A percentile compares a stretch with the other conserved stretches of the same genome.
Evolutionary conservation across 1,140 invertebrate species (phyloP).

Genomic region (Mizuhopecten yessoensis): DNA sequence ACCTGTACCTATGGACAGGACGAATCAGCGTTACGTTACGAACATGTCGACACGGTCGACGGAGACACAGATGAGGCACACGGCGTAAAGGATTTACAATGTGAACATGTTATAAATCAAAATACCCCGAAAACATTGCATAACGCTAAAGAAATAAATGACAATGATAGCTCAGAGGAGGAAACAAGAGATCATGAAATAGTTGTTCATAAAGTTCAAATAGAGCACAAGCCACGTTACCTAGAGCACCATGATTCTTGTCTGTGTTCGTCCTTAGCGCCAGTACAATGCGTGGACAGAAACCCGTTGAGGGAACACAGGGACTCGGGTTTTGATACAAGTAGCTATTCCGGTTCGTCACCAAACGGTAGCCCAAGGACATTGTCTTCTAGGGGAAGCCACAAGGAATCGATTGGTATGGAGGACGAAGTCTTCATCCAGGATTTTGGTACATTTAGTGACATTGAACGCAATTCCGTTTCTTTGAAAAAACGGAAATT

Average conservation of each 20-base stretch:
- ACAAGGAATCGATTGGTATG: constrained; percentile 10
- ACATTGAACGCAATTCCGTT: neutral
- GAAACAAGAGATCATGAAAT: neutral
- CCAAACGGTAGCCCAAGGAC: neutral
- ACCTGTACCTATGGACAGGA: neutral
- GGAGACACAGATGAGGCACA: neutral
- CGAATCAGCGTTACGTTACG: neutral
- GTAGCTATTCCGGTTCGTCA: neutral
- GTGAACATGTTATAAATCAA: neutral
- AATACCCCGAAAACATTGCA: neutral
- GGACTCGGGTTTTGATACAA: neutral
- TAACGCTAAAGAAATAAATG: neutral
- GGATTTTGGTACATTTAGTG: neutral
- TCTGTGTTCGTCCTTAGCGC: neutral
- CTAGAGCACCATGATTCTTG: neutral
- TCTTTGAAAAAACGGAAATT: neutral
- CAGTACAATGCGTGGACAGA: neutral
- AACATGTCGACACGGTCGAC: neutral
- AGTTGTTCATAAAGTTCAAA: constrained; percentile 43
- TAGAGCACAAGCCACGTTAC: constrained; percentile 29
- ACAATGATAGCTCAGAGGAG: constrained; percentile 42
- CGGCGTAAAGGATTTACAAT: neutral
- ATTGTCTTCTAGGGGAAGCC: neutral
- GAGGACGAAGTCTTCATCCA: neutral
- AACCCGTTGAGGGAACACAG: neutral